Evolutionary conservation across 2,888 invertebrate species (phyloP), one percentile per base, ranked within the genome.

Genomic region (Danaus chrysippus): DNA sequence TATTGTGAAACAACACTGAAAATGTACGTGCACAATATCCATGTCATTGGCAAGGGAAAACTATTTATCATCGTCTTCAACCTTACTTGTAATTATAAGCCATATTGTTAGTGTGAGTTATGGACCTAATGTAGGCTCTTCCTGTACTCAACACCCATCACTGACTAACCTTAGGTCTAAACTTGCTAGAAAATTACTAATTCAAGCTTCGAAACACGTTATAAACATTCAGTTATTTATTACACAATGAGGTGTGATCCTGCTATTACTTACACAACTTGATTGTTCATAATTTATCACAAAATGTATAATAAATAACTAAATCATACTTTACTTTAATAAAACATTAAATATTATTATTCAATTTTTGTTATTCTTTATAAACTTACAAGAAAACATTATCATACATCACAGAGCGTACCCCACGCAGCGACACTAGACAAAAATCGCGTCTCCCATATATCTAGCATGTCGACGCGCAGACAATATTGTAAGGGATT

Each of bases 101-200:
- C 79, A 85, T 87, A 87, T 86, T 87, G 88, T 87, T 85, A 80
- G 81, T 74, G 77, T 88, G 86, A 90, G 81, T 87, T 89, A 91
- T 89, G 79, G 81, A 74, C 72, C 70, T 75, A 82, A 82, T 82
- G 76, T 76, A 70, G 72, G 70, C 76, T 82, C 86, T 87, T 86
- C 84, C 61, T 82, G 77, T 71, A 72, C 63, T 65, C 70, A 68
- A 70, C 71, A 72, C 70, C 71, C 67, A 68, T 67, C 68, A 66
- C 61, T 63, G 63, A 56, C 62, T 67, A 63, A 68, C 68, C 68
- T 68, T 72, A 67, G 65, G 67, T 63, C 66, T 65, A 66, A 69
- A 68, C 64, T 64, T 12, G 65, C 63, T 57, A 62, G 60, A 58
- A 64, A 64, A 67, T 67, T 67, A 58, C 62, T 60, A 64, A 61